phyloP scores from a whole-genome alignment of 2,113 vertebrate genomes.

The Peromyscus maniculatus region DNA sequence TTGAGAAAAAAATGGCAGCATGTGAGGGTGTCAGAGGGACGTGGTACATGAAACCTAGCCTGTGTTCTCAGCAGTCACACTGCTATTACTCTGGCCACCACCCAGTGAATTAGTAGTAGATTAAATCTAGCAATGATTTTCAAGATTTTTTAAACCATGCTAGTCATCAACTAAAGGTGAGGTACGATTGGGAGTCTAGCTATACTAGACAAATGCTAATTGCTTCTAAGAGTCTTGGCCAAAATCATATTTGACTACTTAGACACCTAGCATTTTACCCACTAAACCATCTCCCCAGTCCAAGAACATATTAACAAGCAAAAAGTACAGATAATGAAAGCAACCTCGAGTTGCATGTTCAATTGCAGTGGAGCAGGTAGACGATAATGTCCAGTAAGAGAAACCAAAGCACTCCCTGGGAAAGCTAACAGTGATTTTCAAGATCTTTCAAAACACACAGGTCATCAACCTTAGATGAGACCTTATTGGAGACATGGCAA shows the following conservation, averaged over 20 bases:
- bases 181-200: background rate
- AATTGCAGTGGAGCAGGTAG: background rate
- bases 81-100: background rate
- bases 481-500: background rate
- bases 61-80: background rate
- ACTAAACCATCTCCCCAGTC: background rate
- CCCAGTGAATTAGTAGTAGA: background rate
- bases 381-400: background rate
- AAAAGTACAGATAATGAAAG: background rate
- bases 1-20: background rate
- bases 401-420: background rate
- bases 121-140: background rate
- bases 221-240: background rate
- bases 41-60: background rate
- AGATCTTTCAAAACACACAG: background rate
- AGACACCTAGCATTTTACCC: background rate
- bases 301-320: background rate
- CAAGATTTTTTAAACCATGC: background rate
- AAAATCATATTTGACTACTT: background rate
- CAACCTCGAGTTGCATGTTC: background rate
- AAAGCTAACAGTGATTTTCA: background rate
- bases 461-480: background rate
- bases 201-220: background rate
- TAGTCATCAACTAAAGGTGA: background rate
- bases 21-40: too few species aligned